Base-by-base conservation (phyloP, 2,888 invertebrate species). In the Conus canariensis region DNA sequence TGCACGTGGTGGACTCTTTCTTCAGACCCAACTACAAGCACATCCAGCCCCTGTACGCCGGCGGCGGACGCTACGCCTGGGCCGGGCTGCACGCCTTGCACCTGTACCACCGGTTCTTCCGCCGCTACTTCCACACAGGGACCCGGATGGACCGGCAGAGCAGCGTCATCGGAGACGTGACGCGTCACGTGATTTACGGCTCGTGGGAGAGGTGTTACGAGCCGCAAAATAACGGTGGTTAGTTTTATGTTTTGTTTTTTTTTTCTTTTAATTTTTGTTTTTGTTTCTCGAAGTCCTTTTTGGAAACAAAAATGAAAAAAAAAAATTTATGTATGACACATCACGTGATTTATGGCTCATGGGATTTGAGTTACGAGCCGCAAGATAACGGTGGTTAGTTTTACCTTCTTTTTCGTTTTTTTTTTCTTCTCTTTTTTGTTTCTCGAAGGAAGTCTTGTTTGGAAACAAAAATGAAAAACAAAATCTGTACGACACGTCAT, bases 1-100 rank as follows among this genome's bases (percentile, higher is more conserved):
- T 94, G 8, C 92, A 22, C 30, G 89, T 89, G 16, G 85, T 89
- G 22, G 14, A 74, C 30, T 74, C 89, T 3, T 89, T 89, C 77
- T 89, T 80, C 30, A 80, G 58, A 16, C 89, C 89, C 25, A 89
- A 89, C 85, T 89, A 45, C 64, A 91, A 58, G 30, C 67, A 74
- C 70, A 89, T 89, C 56, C 25, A 58, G 56, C 67, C 82, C 19
- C 58, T 89, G 3, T 89, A 10, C 25, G 30, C 7, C 25, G 77
- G 25, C 9, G 77, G 10, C 10, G 25, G 9, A 9, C 19, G 22
- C 25, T 85, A 16, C 16, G 74, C 70, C 74, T 85, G 70, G 70
- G 19, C 30, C n/a, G 19, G n/a, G 14, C 19, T 89, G 25, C 30
- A 85, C 59, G 89, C 16, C 22, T 10, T 89, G 30, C 89, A 89